Base-by-base conservation (phyloP, 2,888 invertebrate genomes). In the Sesamia inferens region DNA sequence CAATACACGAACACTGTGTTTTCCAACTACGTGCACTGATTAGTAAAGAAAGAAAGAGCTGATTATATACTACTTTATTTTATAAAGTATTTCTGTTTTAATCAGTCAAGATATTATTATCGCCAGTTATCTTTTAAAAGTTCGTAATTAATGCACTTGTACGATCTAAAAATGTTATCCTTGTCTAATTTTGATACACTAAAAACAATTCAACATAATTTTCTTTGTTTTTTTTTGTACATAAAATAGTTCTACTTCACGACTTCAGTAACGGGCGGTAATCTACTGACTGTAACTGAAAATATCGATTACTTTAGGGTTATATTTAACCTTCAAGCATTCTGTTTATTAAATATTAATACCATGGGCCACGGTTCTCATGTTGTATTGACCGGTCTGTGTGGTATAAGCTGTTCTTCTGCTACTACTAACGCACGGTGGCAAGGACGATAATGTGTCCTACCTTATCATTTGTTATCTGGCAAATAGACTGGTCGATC, bases 11-110 rank as follows among this genome's bases (percentile, higher is more conserved):
- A 72, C 74, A 68, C 69, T 22, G 48, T 68, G 79, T 78, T 85
- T 85, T 87, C 79, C 81, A 86, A 71, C 78, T 74, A 65, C 8
- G 2, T 16, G 13, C 59, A 78, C 55, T 58, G 68, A 61, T 63
- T 48, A 39, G 31, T 47, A 16, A 54, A 19, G 22, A 57, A 54
- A 19, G 22, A 57, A 69, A 51, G 5, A 58, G 11, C 44, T 68
- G 66, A 73, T 73, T 71, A 73, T 70, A 70, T 65, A 71, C 61
- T 58, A 48, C 47, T 2, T 39, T 51, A 16, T 65, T 62, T 62
- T 58, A 24, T 55, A 39, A 55, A 54, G 55, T 19, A 14, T 71
- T 71, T 78, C 24, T 44, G 19, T 44, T 61, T 48, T 68, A 59
- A 61, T 78, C 59, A n/a, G 31, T 48, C 42, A 54, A 47, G 31